Percentiles rank a stretch among this genome's conserved stretches.
Evolutionary conservation across 1,140 invertebrate genomes (phyloP).

Genomic region (Diprion similis): DNA sequence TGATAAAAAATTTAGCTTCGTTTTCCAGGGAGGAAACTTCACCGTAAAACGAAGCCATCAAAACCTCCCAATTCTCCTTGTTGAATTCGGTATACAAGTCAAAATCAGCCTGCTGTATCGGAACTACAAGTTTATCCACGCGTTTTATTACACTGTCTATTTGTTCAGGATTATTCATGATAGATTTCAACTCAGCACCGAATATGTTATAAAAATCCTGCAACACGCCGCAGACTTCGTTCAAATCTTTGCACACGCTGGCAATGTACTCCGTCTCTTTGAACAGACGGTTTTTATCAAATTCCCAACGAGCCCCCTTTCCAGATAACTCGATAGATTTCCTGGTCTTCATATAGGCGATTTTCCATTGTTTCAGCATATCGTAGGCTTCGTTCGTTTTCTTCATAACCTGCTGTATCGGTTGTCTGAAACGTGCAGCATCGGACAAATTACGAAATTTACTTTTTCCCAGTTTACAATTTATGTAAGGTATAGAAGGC

Average conservation of each 20-base stretch:
- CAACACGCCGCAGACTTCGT: conserved; percentile 74
- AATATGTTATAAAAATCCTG: conserved; percentile 91
- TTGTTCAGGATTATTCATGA: conserved; percentile 82
- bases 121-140: conserved; percentile 74
- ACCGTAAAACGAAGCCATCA: conserved; percentile 77
- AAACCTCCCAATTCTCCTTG: conserved; percentile 82
- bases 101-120: conserved; percentile 78
- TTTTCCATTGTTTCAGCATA: conserved; percentile 81
- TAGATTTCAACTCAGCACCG: conserved; percentile 82
- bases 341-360: conserved; percentile 74
- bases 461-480: neutral
- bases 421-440: conserved; percentile 54
- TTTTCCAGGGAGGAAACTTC: conserved; percentile 78
- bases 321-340: conserved; percentile 82
- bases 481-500: no score
- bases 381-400: conserved; percentile 66
- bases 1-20: conserved; percentile 85
- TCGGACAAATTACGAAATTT: neutral
- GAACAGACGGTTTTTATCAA: conserved; percentile 82
- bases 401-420: conserved; percentile 58
- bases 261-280: conserved; percentile 84
- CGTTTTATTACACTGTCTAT: conserved; percentile 82
- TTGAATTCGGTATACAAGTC: conserved; percentile 80
- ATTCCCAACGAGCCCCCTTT: conserved; percentile 88
- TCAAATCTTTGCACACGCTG: conserved; percentile 78